Percentiles rank a stretch among this genome's conserved stretches.
phyloP scores from a whole-genome alignment of 30 jellyfish, hydroid and myxozoan species.

The Aurelia sp. region DNA sequence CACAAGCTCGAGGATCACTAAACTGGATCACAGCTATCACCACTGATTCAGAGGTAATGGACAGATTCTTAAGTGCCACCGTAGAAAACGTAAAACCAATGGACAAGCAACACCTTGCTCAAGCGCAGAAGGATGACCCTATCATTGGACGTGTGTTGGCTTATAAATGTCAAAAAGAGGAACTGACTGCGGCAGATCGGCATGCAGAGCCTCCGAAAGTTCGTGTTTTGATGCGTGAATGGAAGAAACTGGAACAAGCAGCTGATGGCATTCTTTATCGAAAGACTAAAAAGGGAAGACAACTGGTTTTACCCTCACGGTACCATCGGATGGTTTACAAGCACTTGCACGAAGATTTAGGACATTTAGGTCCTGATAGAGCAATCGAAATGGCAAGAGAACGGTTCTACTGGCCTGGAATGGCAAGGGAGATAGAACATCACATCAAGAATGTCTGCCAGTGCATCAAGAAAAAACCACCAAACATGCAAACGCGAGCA shows the following conservation, averaged over 20 bases:
- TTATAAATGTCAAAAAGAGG: neutral
- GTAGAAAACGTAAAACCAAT: neutral
- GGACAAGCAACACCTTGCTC: conserved; percentile 19
- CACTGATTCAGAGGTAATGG: conserved; percentile 1
- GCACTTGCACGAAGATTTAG: conserved; percentile 45
- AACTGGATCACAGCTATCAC: conserved; percentile 5
- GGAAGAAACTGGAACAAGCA: neutral
- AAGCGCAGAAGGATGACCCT: conserved; percentile 6
- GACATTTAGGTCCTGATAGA: conserved; percentile 33
- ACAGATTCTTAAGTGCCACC: conserved; percentile 18
- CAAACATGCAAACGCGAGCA: conserved; percentile 17
- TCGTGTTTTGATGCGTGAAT: neutral
- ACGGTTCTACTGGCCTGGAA: neutral
- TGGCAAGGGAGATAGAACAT: conserved; percentile 41
- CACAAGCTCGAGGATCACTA: neutral
- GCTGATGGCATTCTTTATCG: neutral
- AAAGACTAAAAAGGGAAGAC: neutral
- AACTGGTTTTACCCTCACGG: neutral
- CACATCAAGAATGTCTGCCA: conserved; percentile 6
- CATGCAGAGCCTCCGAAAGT: neutral
- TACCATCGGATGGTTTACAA: neutral
- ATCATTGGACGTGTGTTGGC: neutral
- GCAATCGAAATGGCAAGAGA: neutral
- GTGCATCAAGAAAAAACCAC: conserved; percentile 37
- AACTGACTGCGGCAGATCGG: neutral